phyloP scores from a whole-genome alignment of 2,113 vertebrate species.

The Acanthochromis polyacanthus region DNA sequence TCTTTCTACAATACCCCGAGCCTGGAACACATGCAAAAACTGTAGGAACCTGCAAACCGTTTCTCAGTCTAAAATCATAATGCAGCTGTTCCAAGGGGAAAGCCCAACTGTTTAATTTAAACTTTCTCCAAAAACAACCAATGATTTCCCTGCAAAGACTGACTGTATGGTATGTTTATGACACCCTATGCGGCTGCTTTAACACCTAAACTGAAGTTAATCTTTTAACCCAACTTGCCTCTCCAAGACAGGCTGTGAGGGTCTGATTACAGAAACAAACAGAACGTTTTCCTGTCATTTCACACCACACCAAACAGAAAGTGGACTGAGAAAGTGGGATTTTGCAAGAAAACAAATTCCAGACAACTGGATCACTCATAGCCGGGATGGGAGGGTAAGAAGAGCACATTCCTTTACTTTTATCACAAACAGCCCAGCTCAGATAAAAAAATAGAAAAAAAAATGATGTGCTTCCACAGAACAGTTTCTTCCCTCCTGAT shows the following conservation, averaged over 20 bases:
- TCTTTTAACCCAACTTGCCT: slow-evolving; percentile 38
- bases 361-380: slow-evolving; percentile 63
- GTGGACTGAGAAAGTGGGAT: slow-evolving; percentile 44
- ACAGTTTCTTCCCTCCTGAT: slow-evolving; percentile 33
- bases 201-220: slow-evolving; percentile 33
- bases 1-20: slow-evolving; percentile 22
- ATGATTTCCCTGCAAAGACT: not conserved
- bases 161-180: not conserved
- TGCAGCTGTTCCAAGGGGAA: not conserved
- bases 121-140: not conserved
- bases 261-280: slow-evolving; percentile 55
- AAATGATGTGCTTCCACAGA: slow-evolving; percentile 40
- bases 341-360: slow-evolving; percentile 56
- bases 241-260: not conserved
- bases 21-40: slow-evolving; percentile 24
- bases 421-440: slow-evolving; percentile 67
- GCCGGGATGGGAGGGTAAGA: slow-evolving; percentile 45
- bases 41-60: slow-evolving; percentile 5
- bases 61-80: slow-evolving; percentile 6
- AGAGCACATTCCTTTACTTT: slow-evolving; percentile 71
- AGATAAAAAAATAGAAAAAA: slow-evolving; percentile 70
- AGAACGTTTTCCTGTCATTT: slow-evolving; percentile 26
- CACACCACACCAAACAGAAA: slow-evolving; percentile 34
- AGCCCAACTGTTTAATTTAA: not conserved
- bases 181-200: slow-evolving; percentile 1